Evolutionary conservation across 2,797 vertebrate genomes (phyloP).

Genomic region (Kryptolebias ocellatus): DNA sequence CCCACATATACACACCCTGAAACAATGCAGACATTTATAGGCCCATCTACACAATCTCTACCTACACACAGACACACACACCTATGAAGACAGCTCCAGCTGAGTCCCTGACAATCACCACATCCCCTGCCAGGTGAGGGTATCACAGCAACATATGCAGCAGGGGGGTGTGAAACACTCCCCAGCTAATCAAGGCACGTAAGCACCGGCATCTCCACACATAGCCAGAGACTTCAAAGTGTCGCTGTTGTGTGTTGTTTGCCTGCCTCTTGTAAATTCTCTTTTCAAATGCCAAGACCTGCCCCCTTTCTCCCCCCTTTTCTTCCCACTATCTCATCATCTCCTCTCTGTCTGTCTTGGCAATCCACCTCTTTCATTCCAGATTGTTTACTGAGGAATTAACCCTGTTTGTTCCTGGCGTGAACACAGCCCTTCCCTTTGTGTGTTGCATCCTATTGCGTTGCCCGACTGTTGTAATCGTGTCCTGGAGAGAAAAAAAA

Average conservation of each 20-base stretch:
- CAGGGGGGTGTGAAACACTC: slow-evolving; percentile 54
- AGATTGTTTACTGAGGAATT: slow-evolving; percentile 53
- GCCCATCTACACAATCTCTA: slow-evolving; percentile 7
- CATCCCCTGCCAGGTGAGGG: slow-evolving; percentile 50
- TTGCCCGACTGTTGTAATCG: slow-evolving; percentile 44
- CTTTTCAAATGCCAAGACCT: slow-evolving; percentile 56
- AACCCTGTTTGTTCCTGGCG: slow-evolving; percentile 31
- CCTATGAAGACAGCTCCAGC: slow-evolving; percentile 53
- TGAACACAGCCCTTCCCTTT: slow-evolving; percentile 11
- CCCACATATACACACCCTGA: neutral
- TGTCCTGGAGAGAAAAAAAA: slow-evolving; percentile 29
- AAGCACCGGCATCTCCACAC: slow-evolving; percentile 54
- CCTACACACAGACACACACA: slow-evolving; percentile 11
- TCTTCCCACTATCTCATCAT: slow-evolving; percentile 16
- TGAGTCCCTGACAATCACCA: slow-evolving; percentile 50
- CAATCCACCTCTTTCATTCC: slow-evolving; percentile 50
- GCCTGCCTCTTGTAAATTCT: slow-evolving; percentile 61
- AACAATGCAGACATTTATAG: slow-evolving; percentile 21
- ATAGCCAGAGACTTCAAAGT: slow-evolving; percentile 68
- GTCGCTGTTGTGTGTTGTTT: slow-evolving; percentile 36
- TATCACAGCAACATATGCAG: slow-evolving; percentile 68
- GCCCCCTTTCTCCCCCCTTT: slow-evolving; percentile 42
- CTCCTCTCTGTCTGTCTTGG: slow-evolving; percentile 28
- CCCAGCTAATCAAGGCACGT: slow-evolving; percentile 67
- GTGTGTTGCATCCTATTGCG: slow-evolving; percentile 56